A percentile compares a stretch with the other conserved stretches of the same genome.
These are phyloP conservation scores for Drosophila albomicans DNA, from an alignment of 1,140 invertebrate species.

Conservation along the genomic window DNA sequence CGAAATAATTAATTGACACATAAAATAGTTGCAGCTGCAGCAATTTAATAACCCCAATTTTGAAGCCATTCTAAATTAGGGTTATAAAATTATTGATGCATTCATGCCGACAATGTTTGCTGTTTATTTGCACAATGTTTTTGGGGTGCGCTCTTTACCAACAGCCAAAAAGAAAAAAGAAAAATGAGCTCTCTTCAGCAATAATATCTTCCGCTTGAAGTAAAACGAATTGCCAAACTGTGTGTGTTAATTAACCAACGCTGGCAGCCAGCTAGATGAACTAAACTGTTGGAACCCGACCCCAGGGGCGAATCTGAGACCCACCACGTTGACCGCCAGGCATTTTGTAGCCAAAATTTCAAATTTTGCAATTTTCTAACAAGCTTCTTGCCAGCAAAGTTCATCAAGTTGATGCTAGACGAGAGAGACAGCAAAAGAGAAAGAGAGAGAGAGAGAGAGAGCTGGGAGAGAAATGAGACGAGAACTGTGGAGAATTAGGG, in stretches of 20 bases:
- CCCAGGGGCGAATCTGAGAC: constrained; percentile 1
- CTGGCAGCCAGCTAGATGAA: constrained; percentile 39
- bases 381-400: constrained; percentile 47
- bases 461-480: not conserved
- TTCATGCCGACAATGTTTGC: constrained; percentile 2
- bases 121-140: not conserved
- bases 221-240: constrained; percentile 12
- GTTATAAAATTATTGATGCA: constrained; percentile 21
- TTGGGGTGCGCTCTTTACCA: not conserved
- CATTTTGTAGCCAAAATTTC: constrained; percentile 33
- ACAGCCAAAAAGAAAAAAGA: not conserved
- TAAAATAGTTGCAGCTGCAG: not conserved
- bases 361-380: constrained; percentile 61
- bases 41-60: not conserved
- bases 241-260: constrained; percentile 55
- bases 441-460: not conserved
- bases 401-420: constrained; percentile 47
- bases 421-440: not conserved
- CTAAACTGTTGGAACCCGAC: constrained; percentile 16
- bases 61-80: not conserved
- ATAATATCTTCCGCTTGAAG: constrained; percentile 30
- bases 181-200: constrained; percentile 4
- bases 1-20: not conserved
- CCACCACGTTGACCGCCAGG: constrained; percentile 39
- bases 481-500: constrained; percentile 9